phyloP scores from a whole-genome alignment of 2,888 invertebrate genomes.

The Apomyelois bistriatella region DNA sequence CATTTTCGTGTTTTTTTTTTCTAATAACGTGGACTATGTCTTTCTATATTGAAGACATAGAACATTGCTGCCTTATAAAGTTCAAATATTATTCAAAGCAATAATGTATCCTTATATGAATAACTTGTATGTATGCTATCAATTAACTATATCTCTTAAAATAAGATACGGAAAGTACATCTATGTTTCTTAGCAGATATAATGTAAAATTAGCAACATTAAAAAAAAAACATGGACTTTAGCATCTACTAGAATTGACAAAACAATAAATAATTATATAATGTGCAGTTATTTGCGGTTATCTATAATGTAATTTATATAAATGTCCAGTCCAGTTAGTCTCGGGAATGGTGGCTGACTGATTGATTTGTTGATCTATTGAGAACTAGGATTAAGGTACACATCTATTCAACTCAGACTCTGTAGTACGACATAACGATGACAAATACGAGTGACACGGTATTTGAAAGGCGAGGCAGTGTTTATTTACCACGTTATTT shows the following conservation, averaged over 20 bases:
- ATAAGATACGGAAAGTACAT: no score
- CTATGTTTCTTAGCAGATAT: no score
- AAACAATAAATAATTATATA: background rate
- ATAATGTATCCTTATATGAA: background rate
- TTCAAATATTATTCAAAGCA: slow-evolving; percentile 1
- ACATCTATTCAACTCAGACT: slow-evolving; percentile 4
- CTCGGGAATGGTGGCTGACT: slow-evolving; percentile 43
- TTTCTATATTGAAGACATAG: background rate
- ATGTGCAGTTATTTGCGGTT: background rate
- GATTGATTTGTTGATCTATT: slow-evolving; percentile 30
- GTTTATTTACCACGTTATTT: no score
- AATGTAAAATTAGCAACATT: no score
- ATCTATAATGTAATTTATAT: background rate
- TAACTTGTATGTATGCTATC: background rate
- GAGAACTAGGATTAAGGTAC: slow-evolving; percentile 43
- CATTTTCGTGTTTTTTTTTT: background rate
- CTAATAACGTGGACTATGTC: background rate
- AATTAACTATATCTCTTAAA: background rate
- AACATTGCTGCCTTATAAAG: slow-evolving; percentile 6
- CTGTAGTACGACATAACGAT: background rate
- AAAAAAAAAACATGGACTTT: background rate
- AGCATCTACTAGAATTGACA: background rate
- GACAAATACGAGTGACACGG: no score
- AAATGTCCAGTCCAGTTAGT: slow-evolving; percentile 35
- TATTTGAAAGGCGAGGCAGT: no score